Evolutionary conservation across 2,113 vertebrate genomes (phyloP), one percentile per base, ranked within the genome.

Genomic region (Scopus umbretta): DNA sequence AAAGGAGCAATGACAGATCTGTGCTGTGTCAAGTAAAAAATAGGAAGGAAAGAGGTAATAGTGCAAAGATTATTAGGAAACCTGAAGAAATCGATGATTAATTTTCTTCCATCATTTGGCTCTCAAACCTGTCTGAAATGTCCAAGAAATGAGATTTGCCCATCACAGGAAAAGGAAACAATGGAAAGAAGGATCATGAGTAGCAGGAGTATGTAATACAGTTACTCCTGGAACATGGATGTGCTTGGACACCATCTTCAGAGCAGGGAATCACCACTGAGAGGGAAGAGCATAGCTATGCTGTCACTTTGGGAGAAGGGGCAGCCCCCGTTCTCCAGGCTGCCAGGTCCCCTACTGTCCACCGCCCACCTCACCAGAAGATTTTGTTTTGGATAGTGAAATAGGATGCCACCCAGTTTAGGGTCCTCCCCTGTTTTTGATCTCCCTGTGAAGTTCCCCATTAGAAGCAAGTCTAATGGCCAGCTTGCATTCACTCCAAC

Each of bases 1-100:
- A 96, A 91, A 93, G 88, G 78, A 91, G 95, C 73, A 94, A 55
- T 94, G 96, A 97, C 96, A 97, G 95, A 80, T 97, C 96, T 83
- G 70, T 92, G 95, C 86, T 96, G 79, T 83, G 92, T 70, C 67
- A 88, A 83, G 76, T 62, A 58, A 92, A 96, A 97, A 91, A 50
- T 75, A 36, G 40, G 88, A 76, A 63, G 55, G 86, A 85, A 96
- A 92, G 72, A 95, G 92, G 95, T 96, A 98, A 91, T 52, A 84
- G 71, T 20, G 80, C 59, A 50, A 95, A 86, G 86, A 96, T 68
- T 85, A 92, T 88, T 87, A 82, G 90, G 78, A 91, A 93, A 94
- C 40, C 71, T 56, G 67, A 85, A 74, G 84, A 88, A 95, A 97
- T 88, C 61, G 1, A 91, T 88, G 86, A 87, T 62, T 42, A 91